Conservation (phyloP, 2,888 invertebrate species). For the Zaprionus bogoriensis region DNA sequence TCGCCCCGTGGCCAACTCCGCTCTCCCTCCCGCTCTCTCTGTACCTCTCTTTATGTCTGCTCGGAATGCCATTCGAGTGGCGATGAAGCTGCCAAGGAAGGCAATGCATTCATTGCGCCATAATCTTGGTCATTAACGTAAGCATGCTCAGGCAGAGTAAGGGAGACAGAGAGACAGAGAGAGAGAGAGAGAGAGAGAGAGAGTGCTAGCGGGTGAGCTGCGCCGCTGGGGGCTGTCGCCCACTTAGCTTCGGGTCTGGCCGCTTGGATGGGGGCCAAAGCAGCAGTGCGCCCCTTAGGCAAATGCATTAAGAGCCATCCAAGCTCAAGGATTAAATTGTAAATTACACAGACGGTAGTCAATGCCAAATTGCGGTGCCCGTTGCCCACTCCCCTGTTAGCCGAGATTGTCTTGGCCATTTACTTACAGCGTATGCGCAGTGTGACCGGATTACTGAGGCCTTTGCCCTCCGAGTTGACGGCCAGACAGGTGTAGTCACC, state of each 20-base stretch:
- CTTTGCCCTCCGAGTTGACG: constrained; percentile 92
- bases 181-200: neutral
- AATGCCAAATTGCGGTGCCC: constrained; percentile 58
- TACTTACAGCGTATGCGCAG: constrained; percentile 88
- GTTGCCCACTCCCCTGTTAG: neutral
- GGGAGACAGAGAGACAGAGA: neutral
- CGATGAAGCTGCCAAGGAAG: constrained; percentile 45
- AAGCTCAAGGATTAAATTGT: constrained; percentile 78
- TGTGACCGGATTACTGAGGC: constrained; percentile 88
- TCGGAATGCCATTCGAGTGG: constrained; percentile 27
- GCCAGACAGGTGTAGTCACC: constrained; percentile 94
- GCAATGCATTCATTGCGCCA: constrained; percentile 76
- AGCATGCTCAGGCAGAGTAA: neutral
- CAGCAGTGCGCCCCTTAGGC: constrained; percentile 24
- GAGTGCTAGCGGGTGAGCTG: neutral
- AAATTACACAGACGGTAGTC: constrained; percentile 69
- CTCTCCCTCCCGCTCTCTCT: neutral
- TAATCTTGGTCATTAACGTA: constrained; percentile 75
- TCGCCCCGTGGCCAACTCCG: constrained; percentile 11
- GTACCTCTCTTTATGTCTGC: constrained; percentile 11
- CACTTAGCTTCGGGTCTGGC: constrained; percentile 36
- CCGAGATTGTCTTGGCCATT: constrained; percentile 35
- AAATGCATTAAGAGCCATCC: constrained; percentile 72
- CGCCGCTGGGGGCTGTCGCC: constrained; percentile 14
- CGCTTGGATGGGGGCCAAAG: constrained; percentile 63